A percentile compares a stretch with the other conserved stretches of the same genome.
Conservation (phyloP, 2,888 invertebrate species). For the Aphidoletes aphidimyza region DNA sequence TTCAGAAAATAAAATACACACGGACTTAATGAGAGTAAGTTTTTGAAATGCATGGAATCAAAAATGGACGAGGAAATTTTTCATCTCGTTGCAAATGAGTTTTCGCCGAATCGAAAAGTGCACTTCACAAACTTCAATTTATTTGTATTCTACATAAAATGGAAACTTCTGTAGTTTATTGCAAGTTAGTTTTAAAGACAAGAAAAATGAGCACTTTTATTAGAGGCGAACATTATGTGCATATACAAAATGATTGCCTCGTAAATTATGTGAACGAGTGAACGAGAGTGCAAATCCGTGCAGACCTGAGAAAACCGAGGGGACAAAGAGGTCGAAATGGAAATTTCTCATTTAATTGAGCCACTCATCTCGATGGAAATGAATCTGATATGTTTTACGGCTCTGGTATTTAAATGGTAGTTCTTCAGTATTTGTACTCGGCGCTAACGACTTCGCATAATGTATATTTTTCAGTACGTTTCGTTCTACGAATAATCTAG, state of each 20-base stretch:
- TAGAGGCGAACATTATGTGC: not conserved
- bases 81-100: not conserved
- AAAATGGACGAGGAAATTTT: not conserved
- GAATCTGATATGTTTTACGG: conserved; percentile 29
- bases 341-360: conserved; percentile 36
- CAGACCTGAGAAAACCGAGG: not conserved
- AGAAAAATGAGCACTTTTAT: not conserved
- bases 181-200: not conserved
- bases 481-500: too few relatives aligned
- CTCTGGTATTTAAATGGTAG: conserved; percentile 7
- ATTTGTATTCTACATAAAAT: not conserved
- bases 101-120: conserved; percentile 14
- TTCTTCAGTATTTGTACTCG: conserved; percentile 5
- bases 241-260: too few relatives aligned
- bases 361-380: conserved; percentile 45
- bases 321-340: not conserved
- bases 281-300: too few relatives aligned
- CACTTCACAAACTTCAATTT: conserved; percentile 6
- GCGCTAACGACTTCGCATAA: not conserved
- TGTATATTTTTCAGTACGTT: not conserved
- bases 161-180: not conserved
- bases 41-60: not conserved
- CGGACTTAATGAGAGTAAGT: not conserved
- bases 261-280: too few relatives aligned
- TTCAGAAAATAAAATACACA: too few relatives aligned